Evolutionary conservation across 2,888 invertebrate species (phyloP).

Genomic region (Cerceris rybyensis): DNA sequence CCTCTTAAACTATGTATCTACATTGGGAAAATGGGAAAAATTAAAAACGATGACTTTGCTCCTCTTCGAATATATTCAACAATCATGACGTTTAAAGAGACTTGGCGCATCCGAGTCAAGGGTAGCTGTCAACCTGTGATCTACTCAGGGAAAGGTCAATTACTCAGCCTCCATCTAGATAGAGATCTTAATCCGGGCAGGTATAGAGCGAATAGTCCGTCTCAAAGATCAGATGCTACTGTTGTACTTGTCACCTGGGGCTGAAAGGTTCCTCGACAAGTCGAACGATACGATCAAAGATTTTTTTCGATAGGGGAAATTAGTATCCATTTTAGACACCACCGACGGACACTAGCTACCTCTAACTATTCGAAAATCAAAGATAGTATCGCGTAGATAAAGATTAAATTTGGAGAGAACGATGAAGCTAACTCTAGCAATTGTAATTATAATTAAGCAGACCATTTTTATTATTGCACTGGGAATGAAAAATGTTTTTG

Average conservation of each 20-base stretch:
- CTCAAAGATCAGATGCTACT: constrained; percentile 72
- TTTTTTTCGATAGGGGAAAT: constrained; percentile 36
- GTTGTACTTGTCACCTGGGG: constrained; percentile 64
- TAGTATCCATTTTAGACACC: constrained; percentile 15
- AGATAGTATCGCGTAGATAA: neutral
- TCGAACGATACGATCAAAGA: constrained; percentile 53
- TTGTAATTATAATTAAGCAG: neutral
- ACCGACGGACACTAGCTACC: neutral
- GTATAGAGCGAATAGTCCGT: constrained; percentile 62
- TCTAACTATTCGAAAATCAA: constrained; percentile 9
- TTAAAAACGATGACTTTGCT: constrained; percentile 4
- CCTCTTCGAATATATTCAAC: constrained; percentile 14
- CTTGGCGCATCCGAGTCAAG: constrained; percentile 21
- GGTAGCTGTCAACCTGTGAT: constrained; percentile 52
- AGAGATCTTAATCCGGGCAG: constrained; percentile 73
- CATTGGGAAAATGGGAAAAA: neutral
- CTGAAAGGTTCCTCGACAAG: constrained; percentile 7
- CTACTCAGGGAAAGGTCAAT: constrained; percentile 60
- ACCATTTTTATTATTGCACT: too few species aligned
- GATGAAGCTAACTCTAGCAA: neutral
- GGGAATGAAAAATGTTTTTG: constrained; percentile 6
- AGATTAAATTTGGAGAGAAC: neutral
- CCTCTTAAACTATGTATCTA: neutral
- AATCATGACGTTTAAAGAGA: constrained; percentile 19
- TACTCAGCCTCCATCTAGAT: constrained; percentile 62